Conservation (phyloP, 2,888 invertebrate species). For the Harpalus rufipes region DNA sequence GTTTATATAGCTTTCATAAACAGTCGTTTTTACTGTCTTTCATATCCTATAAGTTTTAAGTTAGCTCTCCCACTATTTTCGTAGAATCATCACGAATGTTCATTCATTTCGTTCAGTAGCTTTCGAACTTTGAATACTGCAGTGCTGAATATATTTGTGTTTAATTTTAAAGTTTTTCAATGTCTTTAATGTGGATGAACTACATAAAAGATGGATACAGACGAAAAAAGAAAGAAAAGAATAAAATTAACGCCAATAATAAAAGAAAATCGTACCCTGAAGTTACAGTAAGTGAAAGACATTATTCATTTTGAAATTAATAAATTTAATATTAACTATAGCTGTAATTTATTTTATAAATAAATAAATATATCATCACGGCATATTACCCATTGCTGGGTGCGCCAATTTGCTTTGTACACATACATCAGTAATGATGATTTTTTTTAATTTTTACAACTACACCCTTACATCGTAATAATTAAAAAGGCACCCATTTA, state of each 20-base stretch:
- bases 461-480: no score
- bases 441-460: no score
- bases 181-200: conserved; percentile 73
- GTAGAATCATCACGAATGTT: background rate
- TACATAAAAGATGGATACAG: conserved; percentile 71
- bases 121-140: background rate
- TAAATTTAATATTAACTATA: no score
- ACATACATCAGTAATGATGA: no score
- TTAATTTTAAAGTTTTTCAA: conserved; percentile 58
- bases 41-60: background rate
- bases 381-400: no score
- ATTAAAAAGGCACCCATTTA: no score
- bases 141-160: background rate
- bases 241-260: conserved; percentile 16
- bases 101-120: background rate
- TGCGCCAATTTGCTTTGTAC: no score
- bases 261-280: conserved; percentile 1
- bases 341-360: no score
- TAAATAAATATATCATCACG: no score
- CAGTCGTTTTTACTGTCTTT: background rate
- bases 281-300: background rate
- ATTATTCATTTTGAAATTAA: no score
- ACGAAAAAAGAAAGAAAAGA: conserved; percentile 43
- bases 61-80: background rate
- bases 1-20: background rate